Percentiles rank a stretch among this genome's conserved stretches.
Conservation (phyloP, 2,888 invertebrate species). For the Lithophane leautieri region DNA sequence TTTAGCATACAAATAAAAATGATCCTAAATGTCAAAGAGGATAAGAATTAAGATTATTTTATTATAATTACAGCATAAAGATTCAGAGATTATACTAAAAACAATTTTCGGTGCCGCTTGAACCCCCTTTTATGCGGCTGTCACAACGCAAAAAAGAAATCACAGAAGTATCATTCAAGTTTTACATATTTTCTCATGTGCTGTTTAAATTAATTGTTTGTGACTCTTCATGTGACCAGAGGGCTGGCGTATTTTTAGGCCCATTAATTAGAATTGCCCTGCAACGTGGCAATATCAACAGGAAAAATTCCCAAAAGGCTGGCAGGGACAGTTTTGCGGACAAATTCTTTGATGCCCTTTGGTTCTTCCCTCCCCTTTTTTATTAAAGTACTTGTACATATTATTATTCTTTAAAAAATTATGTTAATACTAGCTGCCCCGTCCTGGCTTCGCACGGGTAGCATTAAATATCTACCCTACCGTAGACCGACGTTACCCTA, state of each 20-base stretch:
- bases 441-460: too few species aligned
- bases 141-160: neutral
- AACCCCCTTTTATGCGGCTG: constrained; percentile 17
- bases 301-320: too few species aligned
- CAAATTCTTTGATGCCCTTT: neutral
- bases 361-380: too few species aligned
- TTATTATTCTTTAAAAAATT: too few species aligned
- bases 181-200: neutral
- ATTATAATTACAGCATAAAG: constrained; percentile 47
- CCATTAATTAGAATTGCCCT: neutral
- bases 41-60: constrained; percentile 40
- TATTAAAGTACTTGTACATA: too few species aligned
- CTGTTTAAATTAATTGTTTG: neutral
- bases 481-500: too few species aligned
- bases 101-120: constrained; percentile 50
- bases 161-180: constrained; percentile 15
- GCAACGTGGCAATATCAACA: neutral
- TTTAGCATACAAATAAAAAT: constrained; percentile 23
- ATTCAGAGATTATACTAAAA: constrained; percentile 51
- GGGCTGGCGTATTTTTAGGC: neutral
- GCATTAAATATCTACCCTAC: too few species aligned
- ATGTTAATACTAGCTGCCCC: too few species aligned
- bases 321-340: neutral
- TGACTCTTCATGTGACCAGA: neutral
- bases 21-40: constrained; percentile 18